These are phyloP conservation scores for Hirtodrosophila confusa DNA, from an alignment of 2,888 invertebrate genomes.

Conservation along the genomic window DNA sequence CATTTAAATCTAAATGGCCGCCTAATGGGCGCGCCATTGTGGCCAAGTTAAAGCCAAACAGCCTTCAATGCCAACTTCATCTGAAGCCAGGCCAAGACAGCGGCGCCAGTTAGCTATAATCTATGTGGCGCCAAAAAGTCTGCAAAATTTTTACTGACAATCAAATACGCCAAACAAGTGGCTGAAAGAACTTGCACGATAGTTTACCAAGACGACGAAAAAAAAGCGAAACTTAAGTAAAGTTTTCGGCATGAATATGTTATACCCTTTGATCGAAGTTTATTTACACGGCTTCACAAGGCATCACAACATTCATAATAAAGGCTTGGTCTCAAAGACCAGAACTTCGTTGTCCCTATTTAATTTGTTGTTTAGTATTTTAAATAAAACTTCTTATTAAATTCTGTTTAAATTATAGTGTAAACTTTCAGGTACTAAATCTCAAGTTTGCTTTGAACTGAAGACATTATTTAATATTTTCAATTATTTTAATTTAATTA, in stretches of 20 bases:
- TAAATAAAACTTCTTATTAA: too few species aligned
- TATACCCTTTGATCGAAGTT: slow-evolving; percentile 8
- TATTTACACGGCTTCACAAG: too few species aligned
- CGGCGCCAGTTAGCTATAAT: slow-evolving; percentile 81
- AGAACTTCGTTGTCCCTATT: too few species aligned
- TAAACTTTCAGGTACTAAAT: too few species aligned
- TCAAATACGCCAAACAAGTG: slow-evolving; percentile 62
- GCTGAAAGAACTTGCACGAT: slow-evolving; percentile 55
- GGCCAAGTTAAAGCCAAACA: slow-evolving; percentile 59
- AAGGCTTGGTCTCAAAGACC: too few species aligned
- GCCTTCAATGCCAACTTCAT: slow-evolving; percentile 6
- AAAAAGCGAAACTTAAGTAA: not conserved
- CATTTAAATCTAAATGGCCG: slow-evolving; percentile 55
- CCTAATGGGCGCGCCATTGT: slow-evolving; percentile 58
- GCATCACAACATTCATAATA: too few species aligned
- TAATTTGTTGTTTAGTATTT: too few species aligned
- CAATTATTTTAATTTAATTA: too few species aligned
- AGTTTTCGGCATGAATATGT: slow-evolving; percentile 2
- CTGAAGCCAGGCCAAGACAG: slow-evolving; percentile 13
- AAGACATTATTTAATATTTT: too few species aligned
- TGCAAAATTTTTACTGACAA: slow-evolving; percentile 79
- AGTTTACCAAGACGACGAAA: slow-evolving; percentile 39
- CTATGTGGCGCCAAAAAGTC: slow-evolving; percentile 81
- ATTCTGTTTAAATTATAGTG: too few species aligned
- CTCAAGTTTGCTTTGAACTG: too few species aligned